A percentile compares a stretch with the other conserved stretches of the same genome.
phyloP scores from a whole-genome alignment of 2,113 vertebrate species.

The Drymodes brunneopygia region DNA sequence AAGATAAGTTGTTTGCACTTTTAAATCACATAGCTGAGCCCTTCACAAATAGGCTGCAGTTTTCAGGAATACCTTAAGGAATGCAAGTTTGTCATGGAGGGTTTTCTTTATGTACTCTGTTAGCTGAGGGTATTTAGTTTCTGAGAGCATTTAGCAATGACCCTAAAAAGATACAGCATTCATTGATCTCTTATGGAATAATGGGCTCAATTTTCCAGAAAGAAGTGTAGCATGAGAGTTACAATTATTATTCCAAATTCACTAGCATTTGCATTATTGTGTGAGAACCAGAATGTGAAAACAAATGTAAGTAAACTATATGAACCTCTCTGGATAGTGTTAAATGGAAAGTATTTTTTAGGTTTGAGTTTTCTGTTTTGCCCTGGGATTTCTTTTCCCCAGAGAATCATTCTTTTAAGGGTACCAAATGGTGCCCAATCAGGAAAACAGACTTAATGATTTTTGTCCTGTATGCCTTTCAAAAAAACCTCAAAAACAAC shows the following conservation, averaged over 20 bases:
- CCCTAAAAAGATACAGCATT: background rate
- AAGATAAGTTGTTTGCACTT: background rate
- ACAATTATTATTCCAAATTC: background rate
- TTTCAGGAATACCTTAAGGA: background rate
- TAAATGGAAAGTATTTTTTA: background rate
- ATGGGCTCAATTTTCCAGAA: background rate
- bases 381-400: background rate
- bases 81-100: background rate
- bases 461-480: background rate
- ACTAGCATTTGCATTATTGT: background rate
- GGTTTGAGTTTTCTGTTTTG: background rate
- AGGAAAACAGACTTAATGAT: background rate
- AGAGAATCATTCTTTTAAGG: background rate
- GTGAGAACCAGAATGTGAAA: constrained; percentile 18
- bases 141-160: background rate
- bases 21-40: background rate
- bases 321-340: background rate
- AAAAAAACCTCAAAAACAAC: background rate
- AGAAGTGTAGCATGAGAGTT: background rate
- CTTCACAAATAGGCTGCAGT: background rate
- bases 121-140: background rate
- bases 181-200: background rate
- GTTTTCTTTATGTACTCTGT: background rate
- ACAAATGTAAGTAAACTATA: constrained; percentile 6
- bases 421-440: background rate